phyloP scores from a whole-genome alignment of 2,113 vertebrate species.

The Motacilla tschutschensis region DNA sequence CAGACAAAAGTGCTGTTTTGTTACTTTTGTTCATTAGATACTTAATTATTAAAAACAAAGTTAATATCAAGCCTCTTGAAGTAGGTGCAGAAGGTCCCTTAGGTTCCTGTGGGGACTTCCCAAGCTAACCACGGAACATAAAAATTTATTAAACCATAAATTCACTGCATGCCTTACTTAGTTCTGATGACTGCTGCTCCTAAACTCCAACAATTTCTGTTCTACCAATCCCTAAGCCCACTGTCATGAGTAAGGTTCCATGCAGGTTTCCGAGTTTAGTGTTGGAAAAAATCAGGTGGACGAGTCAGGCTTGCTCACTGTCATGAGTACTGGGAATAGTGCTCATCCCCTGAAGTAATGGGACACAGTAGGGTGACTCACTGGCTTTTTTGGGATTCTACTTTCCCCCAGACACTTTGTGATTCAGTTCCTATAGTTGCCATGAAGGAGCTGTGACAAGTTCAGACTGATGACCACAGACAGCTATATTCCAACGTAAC shows the following conservation, averaged over 20 bases:
- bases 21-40: not conserved
- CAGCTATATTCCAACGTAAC: not conserved
- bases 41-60: not conserved
- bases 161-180: not conserved
- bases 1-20: not conserved
- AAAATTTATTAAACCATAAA: not conserved
- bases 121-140: not conserved
- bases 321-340: constrained; percentile 1
- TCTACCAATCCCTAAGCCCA: not conserved
- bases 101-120: not conserved
- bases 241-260: not conserved
- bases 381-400: constrained; percentile 46
- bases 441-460: not conserved
- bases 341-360: constrained; percentile 7
- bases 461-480: not conserved
- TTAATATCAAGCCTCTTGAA: not conserved
- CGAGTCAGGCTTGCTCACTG: constrained; percentile 26
- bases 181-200: not conserved
- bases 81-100: not conserved
- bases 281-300: constrained; percentile 27
- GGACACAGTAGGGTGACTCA: constrained; percentile 57
- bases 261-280: not conserved
- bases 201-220: not conserved
- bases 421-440: constrained; percentile 26
- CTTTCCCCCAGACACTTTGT: constrained; percentile 22